Conservation (phyloP, 2,113 vertebrate species). For the Trachemys scripta region DNA sequence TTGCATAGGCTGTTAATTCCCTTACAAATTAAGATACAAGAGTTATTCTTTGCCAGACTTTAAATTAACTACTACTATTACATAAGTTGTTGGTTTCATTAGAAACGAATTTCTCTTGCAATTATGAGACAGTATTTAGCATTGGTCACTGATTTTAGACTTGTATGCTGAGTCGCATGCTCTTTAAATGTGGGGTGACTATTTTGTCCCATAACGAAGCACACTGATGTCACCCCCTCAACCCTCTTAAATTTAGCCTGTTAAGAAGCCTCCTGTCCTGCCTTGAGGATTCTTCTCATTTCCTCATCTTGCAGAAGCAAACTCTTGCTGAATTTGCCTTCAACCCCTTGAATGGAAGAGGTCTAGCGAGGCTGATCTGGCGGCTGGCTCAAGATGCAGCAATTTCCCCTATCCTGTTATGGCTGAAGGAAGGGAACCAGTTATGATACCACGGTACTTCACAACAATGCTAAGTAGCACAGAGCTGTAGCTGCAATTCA, state of each 20-base stretch:
- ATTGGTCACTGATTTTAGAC: slow-evolving; percentile 7
- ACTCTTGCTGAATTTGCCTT: background rate
- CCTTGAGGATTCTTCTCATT: background rate
- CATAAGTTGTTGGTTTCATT: background rate
- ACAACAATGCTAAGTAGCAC: slow-evolving; percentile 51
- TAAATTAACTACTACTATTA: background rate
- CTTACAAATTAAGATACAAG: background rate
- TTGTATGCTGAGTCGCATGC: background rate
- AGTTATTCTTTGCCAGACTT: background rate
- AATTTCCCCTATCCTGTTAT: background rate
- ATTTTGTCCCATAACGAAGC: background rate
- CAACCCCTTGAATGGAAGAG: background rate
- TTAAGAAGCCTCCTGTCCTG: background rate
- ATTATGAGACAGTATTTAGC: background rate
- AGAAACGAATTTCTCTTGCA: background rate
- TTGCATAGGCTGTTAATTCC: background rate
- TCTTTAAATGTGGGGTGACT: background rate
- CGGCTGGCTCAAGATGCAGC: slow-evolving; percentile 32
- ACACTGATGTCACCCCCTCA: background rate
- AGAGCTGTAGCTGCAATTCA: slow-evolving; percentile 68
- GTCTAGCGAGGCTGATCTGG: background rate
- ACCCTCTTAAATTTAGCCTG: background rate
- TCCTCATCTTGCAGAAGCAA: background rate
- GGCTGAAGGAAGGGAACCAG: background rate
- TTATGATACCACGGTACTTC: slow-evolving; percentile 3